Conservation (phyloP, 2,113 vertebrate genomes). For the Phoxinus phoxinus region DNA sequence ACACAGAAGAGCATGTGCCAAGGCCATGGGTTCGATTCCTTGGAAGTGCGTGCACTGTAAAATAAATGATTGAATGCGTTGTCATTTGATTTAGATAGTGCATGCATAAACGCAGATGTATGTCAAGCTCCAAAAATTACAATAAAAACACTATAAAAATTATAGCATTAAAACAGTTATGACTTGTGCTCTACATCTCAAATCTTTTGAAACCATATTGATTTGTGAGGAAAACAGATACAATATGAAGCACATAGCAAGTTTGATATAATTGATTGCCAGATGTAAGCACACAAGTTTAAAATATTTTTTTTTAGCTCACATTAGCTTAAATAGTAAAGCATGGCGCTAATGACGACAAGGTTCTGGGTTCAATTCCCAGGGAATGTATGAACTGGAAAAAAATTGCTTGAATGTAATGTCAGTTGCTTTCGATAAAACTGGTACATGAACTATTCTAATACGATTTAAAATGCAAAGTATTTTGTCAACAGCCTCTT, state of each 20-base stretch:
- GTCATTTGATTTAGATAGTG: not conserved
- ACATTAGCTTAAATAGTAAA: too few relatives aligned
- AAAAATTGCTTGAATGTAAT: too few relatives aligned
- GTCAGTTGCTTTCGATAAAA: too few relatives aligned
- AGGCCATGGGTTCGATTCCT: not conserved
- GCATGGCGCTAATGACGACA: too few relatives aligned
- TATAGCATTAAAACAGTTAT: not conserved
- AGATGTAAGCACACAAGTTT: too few relatives aligned
- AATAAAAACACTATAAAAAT: not conserved
- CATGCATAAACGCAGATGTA: not conserved
- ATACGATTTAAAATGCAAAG: not conserved
- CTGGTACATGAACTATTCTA: not conserved
- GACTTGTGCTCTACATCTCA: not conserved
- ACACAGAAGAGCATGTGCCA: not conserved
- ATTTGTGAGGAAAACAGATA: not conserved
- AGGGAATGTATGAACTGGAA: too few relatives aligned
- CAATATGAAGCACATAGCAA: not conserved
- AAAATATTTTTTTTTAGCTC: not conserved
- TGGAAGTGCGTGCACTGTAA: not conserved
- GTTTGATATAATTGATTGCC: not conserved
- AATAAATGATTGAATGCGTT: not conserved
- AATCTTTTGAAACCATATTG: not conserved
- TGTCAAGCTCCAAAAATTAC: not conserved
- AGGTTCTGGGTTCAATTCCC: too few relatives aligned
- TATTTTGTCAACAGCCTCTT: not conserved